A percentile compares a stretch with the other conserved stretches of the same genome.
Conservation (phyloP, 2,797 vertebrate species). For the Lithobates sylvaticus region DNA sequence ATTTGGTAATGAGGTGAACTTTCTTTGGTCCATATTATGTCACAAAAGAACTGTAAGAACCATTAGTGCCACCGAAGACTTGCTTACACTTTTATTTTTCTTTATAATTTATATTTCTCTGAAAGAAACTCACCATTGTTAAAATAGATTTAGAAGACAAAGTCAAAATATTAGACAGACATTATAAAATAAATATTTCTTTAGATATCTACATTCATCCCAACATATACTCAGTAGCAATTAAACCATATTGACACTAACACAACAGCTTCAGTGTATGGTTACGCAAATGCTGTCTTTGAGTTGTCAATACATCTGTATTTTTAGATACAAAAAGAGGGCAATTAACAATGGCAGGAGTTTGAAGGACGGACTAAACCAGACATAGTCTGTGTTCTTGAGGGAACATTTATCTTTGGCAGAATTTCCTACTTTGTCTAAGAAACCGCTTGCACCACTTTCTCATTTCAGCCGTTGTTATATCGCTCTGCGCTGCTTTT, state of each 20-base stretch:
- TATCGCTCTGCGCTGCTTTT: no score
- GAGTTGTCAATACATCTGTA: background rate
- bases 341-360: background rate
- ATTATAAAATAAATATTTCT: slow-evolving; percentile 17
- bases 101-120: background rate
- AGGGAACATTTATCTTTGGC: background rate
- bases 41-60: background rate
- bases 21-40: background rate
- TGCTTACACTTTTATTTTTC: background rate
- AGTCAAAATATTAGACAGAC: slow-evolving; percentile 9
- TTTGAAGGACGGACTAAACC: background rate
- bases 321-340: background rate
- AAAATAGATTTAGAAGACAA: slow-evolving; percentile 10
- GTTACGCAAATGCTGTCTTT: background rate
- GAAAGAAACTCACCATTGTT: background rate
- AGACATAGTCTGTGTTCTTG: no score
- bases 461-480: background rate
- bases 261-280: slow-evolving; percentile 3
- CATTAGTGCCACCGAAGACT: background rate
- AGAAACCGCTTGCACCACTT: background rate
- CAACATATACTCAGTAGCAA: slow-evolving; percentile 6
- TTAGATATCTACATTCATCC: slow-evolving; percentile 7
- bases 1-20: slow-evolving; percentile 15
- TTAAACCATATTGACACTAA: background rate
- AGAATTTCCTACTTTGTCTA: background rate